Base-by-base conservation (phyloP, 2,113 vertebrate species). In the Pelobates fuscus region DNA sequence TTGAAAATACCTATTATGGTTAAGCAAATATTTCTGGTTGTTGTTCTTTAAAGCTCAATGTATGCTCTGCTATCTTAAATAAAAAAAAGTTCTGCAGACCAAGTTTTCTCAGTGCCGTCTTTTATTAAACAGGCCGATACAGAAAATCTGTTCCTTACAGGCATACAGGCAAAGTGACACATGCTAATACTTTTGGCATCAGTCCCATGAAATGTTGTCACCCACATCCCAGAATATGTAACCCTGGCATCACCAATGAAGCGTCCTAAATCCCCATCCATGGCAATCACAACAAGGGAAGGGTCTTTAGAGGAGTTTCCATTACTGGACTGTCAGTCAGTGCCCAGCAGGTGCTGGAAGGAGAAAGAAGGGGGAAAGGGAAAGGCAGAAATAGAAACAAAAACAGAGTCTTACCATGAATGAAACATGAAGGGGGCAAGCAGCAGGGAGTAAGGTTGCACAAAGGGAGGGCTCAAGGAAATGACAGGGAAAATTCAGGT, bases 251-350 rank as follows among this genome's bases (percentile, higher is more conserved):
- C 71, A 7, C 8, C 71, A 57, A 20, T 60, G 29, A 57, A 32
- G 27, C 71, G 49, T 67, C 54, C 49, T 63, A 75, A 75, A 75
- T 59, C 71, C 43, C 25, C 52, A 21, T 66, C 62, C 62, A 20
- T 23, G 32, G 43, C 59, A 15, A 14, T 52, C n/a, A 71, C 58
- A 71, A 63, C 25, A 41, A 41, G 64, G 21, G 11, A 60, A 55
- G 49, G 60, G 24, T n/a, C 41, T 41, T 59, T 59, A 37, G 43
- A 43, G 37, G 71, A 24, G 64, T 62, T 29, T 23, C 27, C 52
- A 75, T 75, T 75, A 58, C 30, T 17, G 26, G 71, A 30, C 63
- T 65, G 71, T 75, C 71, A 75, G 27, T 75, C 71, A 58, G 49
- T 27, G 71, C 62, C 52, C 71, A 75, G 71, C 71, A 52, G 71